Evolutionary conservation across 2,888 invertebrate genomes (phyloP), one percentile per base, ranked within the genome.

Genomic region (Heteromyza rotundicornis): DNA sequence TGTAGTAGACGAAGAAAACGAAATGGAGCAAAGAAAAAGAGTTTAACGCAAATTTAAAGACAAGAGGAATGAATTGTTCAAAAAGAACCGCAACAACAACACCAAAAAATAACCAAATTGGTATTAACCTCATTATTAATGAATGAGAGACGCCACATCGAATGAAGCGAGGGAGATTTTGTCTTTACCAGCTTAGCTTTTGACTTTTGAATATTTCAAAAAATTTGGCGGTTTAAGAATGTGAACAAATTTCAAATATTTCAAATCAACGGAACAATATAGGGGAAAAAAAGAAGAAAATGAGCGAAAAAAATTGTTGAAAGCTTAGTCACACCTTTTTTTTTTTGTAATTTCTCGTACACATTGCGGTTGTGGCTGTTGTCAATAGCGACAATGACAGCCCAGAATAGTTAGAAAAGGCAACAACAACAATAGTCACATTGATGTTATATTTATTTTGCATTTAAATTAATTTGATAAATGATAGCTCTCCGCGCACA

Each of bases 281-380:
- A n/a, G n/a, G n/a, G n/a, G n/a, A n/a, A n/a, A n/a, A n/a, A n/a
- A n/a, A n/a, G n/a, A n/a, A n/a, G n/a, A 27, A 27, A 27, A 27
- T 27, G 27, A 10, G n/a, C 32, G 32, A 3, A 40, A 10, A 56
- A 74, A 67, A 73, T 76, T 65, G 51, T 66, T 70, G 55, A 62
- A 65, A 65, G 69, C 77, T 74, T 72, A 76, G 74, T 74, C 74
- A 77, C 74, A 77, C 76, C 77, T 77, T 76, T 69, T 60, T 62
- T 56, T 47, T 63, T 54, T 60, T 62, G 10, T 55, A 5, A 20
- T 19, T 62, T 53, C 20, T 36, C 57, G 59, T 63, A 56, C 50
- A 58, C 14, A 35, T 57, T 64, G 40, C 56, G 60, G 65, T 76
- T 47, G 17, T 19, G 5, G 19, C 27, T 68, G 69, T 71, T 70